Evolutionary conservation across 2,113 vertebrate genomes (phyloP).

Genomic region (Sminthopsis crassicaudata): DNA sequence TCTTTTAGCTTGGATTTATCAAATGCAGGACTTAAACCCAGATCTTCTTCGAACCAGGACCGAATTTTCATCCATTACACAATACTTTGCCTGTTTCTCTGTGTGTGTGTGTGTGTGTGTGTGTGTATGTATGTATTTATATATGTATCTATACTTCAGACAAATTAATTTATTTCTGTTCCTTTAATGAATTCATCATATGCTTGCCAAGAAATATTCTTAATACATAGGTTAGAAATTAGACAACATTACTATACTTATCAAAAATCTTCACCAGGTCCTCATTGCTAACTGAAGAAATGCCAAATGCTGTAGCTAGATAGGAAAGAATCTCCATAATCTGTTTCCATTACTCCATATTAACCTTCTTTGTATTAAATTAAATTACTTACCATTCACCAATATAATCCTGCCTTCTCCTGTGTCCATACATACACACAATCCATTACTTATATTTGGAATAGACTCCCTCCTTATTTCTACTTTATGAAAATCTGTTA

Average conservation of each 20-base stretch:
- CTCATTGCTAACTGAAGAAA: not conserved
- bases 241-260: not conserved
- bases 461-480: conserved; percentile 22
- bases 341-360: not conserved
- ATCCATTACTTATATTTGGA: conserved; percentile 13
- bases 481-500: not conserved
- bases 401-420: not conserved
- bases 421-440: not conserved
- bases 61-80: not conserved
- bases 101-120: no score
- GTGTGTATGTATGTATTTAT: no score
- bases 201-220: not conserved
- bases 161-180: no score
- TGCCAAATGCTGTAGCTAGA: not conserved
- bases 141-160: not conserved
- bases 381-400: conserved; percentile 6
- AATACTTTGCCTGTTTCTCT: not conserved
- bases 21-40: not conserved
- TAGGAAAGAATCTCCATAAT: not conserved
- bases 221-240: not conserved
- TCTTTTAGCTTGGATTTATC: not conserved
- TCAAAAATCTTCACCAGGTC: not conserved
- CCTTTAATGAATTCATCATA: no score
- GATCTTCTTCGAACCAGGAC: not conserved
- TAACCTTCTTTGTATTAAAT: not conserved